These are phyloP conservation scores for Chrysodeixis includens DNA, from an alignment of 2,888 invertebrate genomes.

Conservation along the genomic window DNA sequence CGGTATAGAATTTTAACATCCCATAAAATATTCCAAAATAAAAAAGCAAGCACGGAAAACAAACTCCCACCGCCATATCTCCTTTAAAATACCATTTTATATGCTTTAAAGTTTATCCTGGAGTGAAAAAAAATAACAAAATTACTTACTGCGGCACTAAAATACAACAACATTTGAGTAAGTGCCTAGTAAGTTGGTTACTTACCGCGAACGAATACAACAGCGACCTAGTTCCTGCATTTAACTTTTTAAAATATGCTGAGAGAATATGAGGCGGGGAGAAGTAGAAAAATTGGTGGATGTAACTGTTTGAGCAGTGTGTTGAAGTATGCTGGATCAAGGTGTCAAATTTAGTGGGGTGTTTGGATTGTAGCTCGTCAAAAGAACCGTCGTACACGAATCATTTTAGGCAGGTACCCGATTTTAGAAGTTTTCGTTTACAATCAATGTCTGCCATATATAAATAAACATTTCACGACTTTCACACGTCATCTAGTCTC, in stretches of 20 bases:
- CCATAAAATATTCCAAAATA: neutral
- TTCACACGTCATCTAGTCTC: too few species aligned
- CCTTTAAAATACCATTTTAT: neutral
- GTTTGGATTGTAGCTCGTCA: too few species aligned
- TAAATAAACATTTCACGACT: too few species aligned
- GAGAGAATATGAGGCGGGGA: neutral
- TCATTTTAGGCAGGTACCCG: too few species aligned
- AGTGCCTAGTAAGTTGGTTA: slow-evolving; percentile 10
- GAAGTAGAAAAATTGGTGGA: neutral
- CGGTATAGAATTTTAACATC: neutral
- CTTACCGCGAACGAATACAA: slow-evolving; percentile 12
- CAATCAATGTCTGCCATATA: too few species aligned
- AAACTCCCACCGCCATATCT: neutral
- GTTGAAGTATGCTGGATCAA: too few species aligned
- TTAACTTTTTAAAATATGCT: slow-evolving; percentile 2
- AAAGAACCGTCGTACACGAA: too few species aligned
- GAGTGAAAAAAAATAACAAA: slow-evolving; percentile 3
- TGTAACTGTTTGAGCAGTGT: neutral
- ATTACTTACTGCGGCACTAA: slow-evolving; percentile 6
- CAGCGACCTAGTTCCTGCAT: slow-evolving; percentile 15
- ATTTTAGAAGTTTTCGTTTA: too few species aligned
- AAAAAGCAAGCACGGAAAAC: neutral
- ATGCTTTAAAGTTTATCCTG: neutral
- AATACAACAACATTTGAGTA: slow-evolving; percentile 29
- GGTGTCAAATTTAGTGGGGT: too few species aligned